Base-by-base conservation (phyloP, 2,888 invertebrate genomes). In the Drosophila lacicola region DNA sequence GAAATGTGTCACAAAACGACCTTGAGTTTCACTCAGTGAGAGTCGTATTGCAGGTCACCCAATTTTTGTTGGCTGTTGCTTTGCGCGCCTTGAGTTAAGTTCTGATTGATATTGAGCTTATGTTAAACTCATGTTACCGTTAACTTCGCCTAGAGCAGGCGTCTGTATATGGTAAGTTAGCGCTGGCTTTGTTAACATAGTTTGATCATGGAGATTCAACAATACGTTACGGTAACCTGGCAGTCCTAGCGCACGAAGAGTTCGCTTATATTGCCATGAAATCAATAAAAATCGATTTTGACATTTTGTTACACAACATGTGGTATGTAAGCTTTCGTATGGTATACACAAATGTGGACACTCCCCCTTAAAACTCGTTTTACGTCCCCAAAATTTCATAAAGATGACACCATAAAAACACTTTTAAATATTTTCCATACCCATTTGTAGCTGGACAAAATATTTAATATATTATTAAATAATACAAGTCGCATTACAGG, bases 1-100 rank as follows among this genome's bases (percentile, higher is more conserved):
- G 65, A 88, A 86, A 88, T 89, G 86, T 86, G 85, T 80, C 88
- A 89, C 72, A 66, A 47, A 57, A 74, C 70, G 89, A 88, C 85
- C 85, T 86, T 86, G 89, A 89, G 74, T 70, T 36, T 4, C 11
- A 57, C 85, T 88, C 82, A 68, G 33, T 56, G 75, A 66, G 78
- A 58, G 63, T 5, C 47, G 25, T 11, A 11, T n/a, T 45, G 21
- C 50, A 58, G 51, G 61, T 64, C 76, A 74, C 56, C 49, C 65
- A 78, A 47, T 65, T 62, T 42, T 42, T 50, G 60, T 60, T 63
- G 54, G 55, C 60, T 57, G 60, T 47, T 47, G 63, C 36, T 49
- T 58, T 53, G 55, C 47, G 47, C 25, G 64, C 9, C 19, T 21
- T 14, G 55, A 50, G 55, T 29, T 36, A 34, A 67, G 42, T 4